These are phyloP conservation scores for Melanotaenia parkinsoni DNA, from an alignment of 2,797 vertebrate species.

Conservation along the genomic window DNA sequence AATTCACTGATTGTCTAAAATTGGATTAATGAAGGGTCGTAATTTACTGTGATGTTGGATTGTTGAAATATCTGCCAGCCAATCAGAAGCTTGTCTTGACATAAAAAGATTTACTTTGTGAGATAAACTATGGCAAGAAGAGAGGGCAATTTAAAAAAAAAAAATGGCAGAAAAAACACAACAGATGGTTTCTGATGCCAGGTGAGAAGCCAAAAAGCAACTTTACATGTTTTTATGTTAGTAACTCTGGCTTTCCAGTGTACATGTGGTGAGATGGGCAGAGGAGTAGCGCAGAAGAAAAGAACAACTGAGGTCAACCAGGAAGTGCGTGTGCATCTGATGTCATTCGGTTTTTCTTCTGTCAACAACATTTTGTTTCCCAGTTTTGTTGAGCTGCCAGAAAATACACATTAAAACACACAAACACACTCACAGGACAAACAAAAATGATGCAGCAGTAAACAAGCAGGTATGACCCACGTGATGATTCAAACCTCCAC, in stretches of 20 bases:
- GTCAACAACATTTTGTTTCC: conserved; percentile 4
- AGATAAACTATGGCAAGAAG: background rate
- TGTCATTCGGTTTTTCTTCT: conserved; percentile 6
- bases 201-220: too few species aligned
- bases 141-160: background rate
- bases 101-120: background rate
- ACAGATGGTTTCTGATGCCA: background rate
- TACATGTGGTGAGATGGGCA: too few species aligned
- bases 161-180: background rate
- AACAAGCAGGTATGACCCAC: conserved; percentile 22
- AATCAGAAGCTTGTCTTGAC: background rate
- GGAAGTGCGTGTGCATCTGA: background rate
- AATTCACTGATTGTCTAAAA: too few species aligned
- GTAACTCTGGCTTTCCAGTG: background rate
- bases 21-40: background rate
- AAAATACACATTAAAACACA: background rate
- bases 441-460: conserved; percentile 12
- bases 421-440: background rate
- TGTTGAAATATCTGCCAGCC: background rate
- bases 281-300: too few species aligned
- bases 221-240: background rate
- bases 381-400: conserved; percentile 5
- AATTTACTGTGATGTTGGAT: background rate
- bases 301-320: background rate
- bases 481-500: conserved; percentile 6